Evolutionary conservation across 1,140 invertebrate genomes (phyloP).

Genomic region (Argopecten irradians): DNA sequence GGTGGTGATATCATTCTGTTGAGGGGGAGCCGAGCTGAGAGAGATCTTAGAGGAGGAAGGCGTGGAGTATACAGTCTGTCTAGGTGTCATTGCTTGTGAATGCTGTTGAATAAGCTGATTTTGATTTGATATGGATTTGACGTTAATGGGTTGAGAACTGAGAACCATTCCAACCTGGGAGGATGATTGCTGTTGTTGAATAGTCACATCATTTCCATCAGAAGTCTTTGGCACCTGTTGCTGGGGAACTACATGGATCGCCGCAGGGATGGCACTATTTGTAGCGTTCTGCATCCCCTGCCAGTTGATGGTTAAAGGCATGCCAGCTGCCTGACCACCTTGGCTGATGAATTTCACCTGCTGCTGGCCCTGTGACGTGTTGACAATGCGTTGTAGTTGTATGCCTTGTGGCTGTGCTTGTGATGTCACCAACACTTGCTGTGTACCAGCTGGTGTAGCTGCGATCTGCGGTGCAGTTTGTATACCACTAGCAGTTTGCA

Average conservation of each 20-base stretch:
- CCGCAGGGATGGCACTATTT: slow-evolving; percentile 59
- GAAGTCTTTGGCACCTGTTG: slow-evolving; percentile 37
- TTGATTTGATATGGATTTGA: slow-evolving; percentile 1
- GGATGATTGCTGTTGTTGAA: not conserved
- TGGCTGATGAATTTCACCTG: slow-evolving; percentile 55
- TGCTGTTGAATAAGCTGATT: not conserved
- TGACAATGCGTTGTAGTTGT: slow-evolving; percentile 50
- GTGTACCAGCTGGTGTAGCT: slow-evolving; percentile 39
- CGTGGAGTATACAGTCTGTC: not conserved
- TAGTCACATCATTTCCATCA: not conserved
- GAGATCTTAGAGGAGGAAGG: not conserved
- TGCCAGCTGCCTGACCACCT: slow-evolving; percentile 35
- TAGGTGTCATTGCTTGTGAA: not conserved
- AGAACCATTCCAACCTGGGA: not conserved
- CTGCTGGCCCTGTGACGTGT: slow-evolving; percentile 49
- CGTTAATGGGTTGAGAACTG: not conserved
- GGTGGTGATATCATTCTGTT: not conserved
- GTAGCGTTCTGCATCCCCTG: slow-evolving; percentile 45
- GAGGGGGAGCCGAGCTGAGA: not conserved
- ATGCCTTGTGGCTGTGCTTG: slow-evolving; percentile 39
- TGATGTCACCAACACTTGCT: slow-evolving; percentile 45
- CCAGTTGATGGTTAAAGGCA: slow-evolving; percentile 60
- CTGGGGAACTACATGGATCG: slow-evolving; percentile 61
- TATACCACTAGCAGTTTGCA: slow-evolving; percentile 23
- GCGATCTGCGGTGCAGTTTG: not conserved